Evolutionary conservation across 2,888 invertebrate genomes (phyloP).

Genomic region (Odontocolon sp.): DNA sequence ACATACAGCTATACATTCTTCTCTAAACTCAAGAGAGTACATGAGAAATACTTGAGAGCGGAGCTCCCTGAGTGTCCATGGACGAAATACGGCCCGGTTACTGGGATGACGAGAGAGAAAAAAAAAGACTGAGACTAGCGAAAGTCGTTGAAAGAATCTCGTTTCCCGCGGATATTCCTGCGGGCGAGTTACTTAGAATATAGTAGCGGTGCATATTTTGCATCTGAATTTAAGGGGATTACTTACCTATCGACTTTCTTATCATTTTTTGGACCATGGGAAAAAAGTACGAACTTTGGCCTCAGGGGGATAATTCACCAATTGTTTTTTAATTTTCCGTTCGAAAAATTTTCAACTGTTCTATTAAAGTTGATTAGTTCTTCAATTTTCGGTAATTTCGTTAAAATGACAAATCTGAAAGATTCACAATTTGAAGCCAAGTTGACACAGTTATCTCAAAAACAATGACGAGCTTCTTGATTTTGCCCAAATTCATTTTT

Average conservation of each 20-base stretch:
- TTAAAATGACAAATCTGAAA: no score
- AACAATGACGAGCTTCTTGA: no score
- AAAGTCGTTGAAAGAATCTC: not conserved
- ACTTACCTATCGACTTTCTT: not conserved
- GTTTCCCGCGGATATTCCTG: constrained; percentile 1
- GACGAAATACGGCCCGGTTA: not conserved
- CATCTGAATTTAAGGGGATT: not conserved
- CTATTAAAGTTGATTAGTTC: no score
- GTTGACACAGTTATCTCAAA: no score
- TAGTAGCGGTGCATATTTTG: not conserved
- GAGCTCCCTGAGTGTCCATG: not conserved
- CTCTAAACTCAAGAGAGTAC: constrained; percentile 23
- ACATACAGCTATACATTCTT: not conserved
- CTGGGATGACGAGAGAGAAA: not conserved
- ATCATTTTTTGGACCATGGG: not conserved
- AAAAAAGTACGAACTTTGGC: not conserved
- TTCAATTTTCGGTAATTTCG: no score
- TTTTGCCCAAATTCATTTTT: no score
- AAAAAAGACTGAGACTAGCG: constrained; percentile 1
- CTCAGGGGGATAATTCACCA: no score
- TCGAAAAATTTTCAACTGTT: no score
- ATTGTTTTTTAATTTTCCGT: no score
- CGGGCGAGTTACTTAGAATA: not conserved
- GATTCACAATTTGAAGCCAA: no score
- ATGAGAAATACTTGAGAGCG: not conserved